Evolutionary conservation across 2,888 invertebrate genomes (phyloP).

Genomic region (Stegophylla sp.): DNA sequence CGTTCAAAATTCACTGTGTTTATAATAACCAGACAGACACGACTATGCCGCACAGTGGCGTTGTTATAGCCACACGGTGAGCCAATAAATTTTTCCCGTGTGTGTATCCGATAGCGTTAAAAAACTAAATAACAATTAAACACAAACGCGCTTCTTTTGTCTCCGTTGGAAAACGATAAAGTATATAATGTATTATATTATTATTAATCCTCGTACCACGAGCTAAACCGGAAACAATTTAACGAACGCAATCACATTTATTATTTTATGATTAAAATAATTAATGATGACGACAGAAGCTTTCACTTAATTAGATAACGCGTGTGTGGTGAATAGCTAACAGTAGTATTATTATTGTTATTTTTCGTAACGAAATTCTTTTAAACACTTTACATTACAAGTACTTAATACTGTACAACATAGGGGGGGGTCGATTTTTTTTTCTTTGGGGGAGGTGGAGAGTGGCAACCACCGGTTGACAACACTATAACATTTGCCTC

Average conservation of each 20-base stretch:
- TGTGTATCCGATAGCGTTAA: not conserved
- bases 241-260: slow-evolving; percentile 7
- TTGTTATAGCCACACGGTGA: not conserved
- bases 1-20: slow-evolving; percentile 6
- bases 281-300: slow-evolving; percentile 5
- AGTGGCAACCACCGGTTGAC: too few species aligned
- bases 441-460: too few species aligned
- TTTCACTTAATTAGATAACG: slow-evolving; percentile 47
- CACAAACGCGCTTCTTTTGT: slow-evolving; percentile 31
- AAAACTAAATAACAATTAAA: slow-evolving; percentile 14
- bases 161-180: not conserved
- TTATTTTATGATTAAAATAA: slow-evolving; percentile 38
- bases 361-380: not conserved
- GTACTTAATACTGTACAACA: too few species aligned
- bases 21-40: slow-evolving; percentile 8
- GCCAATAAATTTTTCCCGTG: slow-evolving; percentile 22
- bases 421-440: not conserved
- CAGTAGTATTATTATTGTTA: too few species aligned
- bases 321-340: not conserved
- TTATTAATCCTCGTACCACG: slow-evolving; percentile 6
- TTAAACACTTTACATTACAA: too few species aligned
- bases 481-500: too few species aligned
- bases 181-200: not conserved
- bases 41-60: not conserved
- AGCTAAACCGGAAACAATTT: slow-evolving; percentile 46